These are phyloP conservation scores for Listronotus oregonensis DNA, from an alignment of 1,140 invertebrate genomes.

Conservation along the genomic window DNA sequence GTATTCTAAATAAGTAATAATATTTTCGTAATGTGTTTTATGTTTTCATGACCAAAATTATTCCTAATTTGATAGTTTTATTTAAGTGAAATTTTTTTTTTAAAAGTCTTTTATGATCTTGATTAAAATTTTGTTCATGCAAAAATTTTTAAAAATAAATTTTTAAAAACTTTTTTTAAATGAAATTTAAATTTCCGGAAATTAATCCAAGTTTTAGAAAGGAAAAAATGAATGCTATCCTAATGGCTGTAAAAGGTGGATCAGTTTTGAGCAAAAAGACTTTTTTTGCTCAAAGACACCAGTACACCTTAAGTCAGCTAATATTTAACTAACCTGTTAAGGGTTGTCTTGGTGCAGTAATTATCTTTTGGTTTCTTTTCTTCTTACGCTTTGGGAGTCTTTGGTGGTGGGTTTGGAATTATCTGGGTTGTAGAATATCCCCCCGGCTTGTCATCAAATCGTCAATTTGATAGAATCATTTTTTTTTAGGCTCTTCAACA, in stretches of 20 bases:
- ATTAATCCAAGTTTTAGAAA: no score
- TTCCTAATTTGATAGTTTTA: no score
- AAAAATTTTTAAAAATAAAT: no score
- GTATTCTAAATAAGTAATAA: no score
- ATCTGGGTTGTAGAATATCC: constrained; percentile 8
- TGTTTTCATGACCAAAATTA: no score
- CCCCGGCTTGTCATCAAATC: constrained; percentile 10
- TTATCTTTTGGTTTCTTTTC: constrained; percentile 71
- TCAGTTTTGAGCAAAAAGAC: background rate
- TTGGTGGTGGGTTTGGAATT: constrained; percentile 46
- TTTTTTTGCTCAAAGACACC: background rate
- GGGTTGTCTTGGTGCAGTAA: constrained; percentile 73
- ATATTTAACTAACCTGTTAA: constrained; percentile 63
- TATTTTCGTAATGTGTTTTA: no score
- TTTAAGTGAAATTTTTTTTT: no score
- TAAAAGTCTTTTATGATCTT: no score
- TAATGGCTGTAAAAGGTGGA: background rate
- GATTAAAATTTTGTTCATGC: no score
- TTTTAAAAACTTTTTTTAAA: no score
- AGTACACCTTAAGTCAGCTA: background rate
- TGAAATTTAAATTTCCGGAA: no score
- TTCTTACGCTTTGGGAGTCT: constrained; percentile 64
- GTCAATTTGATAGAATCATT: background rate
- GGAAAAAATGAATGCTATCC: no score
- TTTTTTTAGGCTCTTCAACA: constrained; percentile 1